A percentile compares a stretch with the other conserved stretches of the same genome.
Conservation (phyloP, 2,113 vertebrate genomes). For the Gorilla gorilla region DNA sequence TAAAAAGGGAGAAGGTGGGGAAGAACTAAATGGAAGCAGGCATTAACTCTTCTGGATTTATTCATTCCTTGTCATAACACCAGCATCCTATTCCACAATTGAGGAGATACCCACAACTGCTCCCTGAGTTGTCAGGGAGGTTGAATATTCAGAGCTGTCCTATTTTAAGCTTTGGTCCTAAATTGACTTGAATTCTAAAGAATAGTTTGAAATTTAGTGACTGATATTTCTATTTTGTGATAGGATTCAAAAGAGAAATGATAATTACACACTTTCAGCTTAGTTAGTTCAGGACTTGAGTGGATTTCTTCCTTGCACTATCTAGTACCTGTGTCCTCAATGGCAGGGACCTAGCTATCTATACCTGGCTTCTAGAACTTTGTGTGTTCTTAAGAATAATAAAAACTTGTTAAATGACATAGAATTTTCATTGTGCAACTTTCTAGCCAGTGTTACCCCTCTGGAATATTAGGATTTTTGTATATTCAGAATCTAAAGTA, state of each 20-base stretch:
- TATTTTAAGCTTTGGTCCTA: not conserved
- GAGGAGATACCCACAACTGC: not conserved
- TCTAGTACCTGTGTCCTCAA: not conserved
- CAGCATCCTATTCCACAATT: not conserved
- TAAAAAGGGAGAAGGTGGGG: not conserved
- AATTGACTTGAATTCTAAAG: slow-evolving; percentile 2
- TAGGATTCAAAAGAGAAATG: not conserved
- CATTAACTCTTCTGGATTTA: not conserved
- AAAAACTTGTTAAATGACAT: not conserved
- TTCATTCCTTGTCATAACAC: not conserved
- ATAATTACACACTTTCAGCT: not conserved
- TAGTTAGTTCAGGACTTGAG: not conserved
- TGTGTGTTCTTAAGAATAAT: slow-evolving; percentile 12
- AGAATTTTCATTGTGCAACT: not conserved
- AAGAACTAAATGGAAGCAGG: not conserved
- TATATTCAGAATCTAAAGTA: not conserved
- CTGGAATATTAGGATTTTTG: slow-evolving; percentile 5
- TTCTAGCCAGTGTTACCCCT: not conserved
- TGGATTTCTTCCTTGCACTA: not conserved
- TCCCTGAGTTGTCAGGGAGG: not conserved
- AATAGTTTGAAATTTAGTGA: not conserved
- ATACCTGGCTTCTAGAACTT: not conserved
- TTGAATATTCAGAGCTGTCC: not conserved
- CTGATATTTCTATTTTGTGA: not conserved
- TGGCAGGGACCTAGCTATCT: not conserved